These are phyloP conservation scores for Porites rus DNA, from an alignment of 92 coral and sea anemone genomes.

Conservation along the genomic window DNA sequence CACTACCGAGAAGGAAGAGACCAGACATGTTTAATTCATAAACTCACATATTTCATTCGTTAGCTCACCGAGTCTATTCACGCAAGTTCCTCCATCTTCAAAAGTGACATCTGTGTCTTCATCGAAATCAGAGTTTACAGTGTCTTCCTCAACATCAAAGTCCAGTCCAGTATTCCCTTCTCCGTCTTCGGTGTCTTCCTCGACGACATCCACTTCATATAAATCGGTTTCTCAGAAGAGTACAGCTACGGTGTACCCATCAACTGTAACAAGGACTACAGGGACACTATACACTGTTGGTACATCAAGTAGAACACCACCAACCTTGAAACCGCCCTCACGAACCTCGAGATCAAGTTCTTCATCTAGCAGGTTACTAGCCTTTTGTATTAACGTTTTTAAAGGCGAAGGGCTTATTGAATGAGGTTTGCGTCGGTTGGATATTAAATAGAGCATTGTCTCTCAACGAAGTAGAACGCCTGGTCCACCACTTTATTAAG, in stretches of 20 bases:
- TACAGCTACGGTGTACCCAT: conserved; percentile 28
- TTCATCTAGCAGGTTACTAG: background rate
- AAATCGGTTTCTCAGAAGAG: conserved; percentile 23
- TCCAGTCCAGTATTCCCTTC: conserved; percentile 42
- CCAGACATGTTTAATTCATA: background rate
- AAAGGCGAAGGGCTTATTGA: too few relatives aligned
- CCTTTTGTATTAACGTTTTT: too few relatives aligned
- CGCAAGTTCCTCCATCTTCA: conserved; percentile 44
- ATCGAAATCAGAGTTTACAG: conserved; percentile 14
- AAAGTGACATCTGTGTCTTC: conserved; percentile 25
- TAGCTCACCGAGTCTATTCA: conserved; percentile 15
- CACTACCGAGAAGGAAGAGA: background rate
- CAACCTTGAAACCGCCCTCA: conserved; percentile 23
- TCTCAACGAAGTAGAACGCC: too few relatives aligned
- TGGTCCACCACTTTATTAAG: background rate
- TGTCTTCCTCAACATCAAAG: conserved; percentile 29
- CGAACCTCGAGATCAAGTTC: background rate
- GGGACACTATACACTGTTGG: conserved; percentile 29
- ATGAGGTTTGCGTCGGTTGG: too few relatives aligned
- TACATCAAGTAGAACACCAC: conserved; percentile 26
- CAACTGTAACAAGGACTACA: conserved; percentile 12
- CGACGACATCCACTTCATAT: background rate
- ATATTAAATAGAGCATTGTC: too few relatives aligned
- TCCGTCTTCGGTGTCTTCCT: background rate
- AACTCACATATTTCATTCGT: background rate